Evolutionary conservation across 1,140 invertebrate species (phyloP), one percentile per base, ranked within the genome.

Genomic region (Drosophila orosa): DNA sequence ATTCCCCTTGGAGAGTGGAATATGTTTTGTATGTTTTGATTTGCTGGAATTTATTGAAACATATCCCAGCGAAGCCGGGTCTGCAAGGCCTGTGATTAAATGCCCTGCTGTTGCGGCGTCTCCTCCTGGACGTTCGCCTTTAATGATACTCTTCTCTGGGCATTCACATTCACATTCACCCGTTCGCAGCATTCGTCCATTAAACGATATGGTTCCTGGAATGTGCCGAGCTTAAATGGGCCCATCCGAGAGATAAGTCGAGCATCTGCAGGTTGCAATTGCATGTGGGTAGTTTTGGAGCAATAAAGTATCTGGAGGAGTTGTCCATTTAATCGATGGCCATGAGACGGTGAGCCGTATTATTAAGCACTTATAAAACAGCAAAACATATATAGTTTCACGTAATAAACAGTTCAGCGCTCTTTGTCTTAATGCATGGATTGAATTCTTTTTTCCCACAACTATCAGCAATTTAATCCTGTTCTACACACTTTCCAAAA

Each of bases 11-110:
- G 25, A 39, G 52, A 71, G 29, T 39, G 47, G 44, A 55, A 63
- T 73, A 59, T 58, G 48, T 72, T 52, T 67, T 56, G 44, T 56
- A 61, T 85, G 82, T 68, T 84, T 86, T 87, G 83, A 87, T 87
- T 86, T 86, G 75, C 71, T 82, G 82, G 83, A 86, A 86, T 80
- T 89, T 87, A 83, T 87, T 87, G 76, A 87, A 87, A 87, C 76
- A 89, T 89, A 89, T 83, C 68, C 67, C 71, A 75, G 56, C 47
- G 27, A 55, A 63, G 60, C 31, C 50, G 33, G 27, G 40, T 31
- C 56, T 63, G 33, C 45, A 17, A 52, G 48, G 62, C 71, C 79
- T 73, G 83, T 80, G 83, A 86, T 86, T 86, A 86, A 86, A 72
- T 83, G 73, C 55, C 48, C 56, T 54, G 74, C 66, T 82, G 72